Conservation (phyloP, 1,140 invertebrate genomes). For the Lamellibrachia luymesi region DNA sequence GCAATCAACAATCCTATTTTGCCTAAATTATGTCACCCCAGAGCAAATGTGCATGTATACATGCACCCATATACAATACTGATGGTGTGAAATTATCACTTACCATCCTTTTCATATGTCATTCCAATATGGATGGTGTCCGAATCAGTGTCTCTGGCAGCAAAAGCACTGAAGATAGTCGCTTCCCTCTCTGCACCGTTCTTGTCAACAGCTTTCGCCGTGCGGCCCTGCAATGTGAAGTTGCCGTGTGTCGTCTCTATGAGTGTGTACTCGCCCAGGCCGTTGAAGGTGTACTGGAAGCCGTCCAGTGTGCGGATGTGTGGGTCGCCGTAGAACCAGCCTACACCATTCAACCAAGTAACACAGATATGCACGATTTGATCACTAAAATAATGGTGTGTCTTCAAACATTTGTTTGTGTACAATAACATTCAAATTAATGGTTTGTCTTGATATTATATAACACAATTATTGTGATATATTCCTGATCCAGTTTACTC, state of each 20-base stretch:
- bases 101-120: neutral
- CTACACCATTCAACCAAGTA: neutral
- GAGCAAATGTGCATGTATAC: too few species aligned
- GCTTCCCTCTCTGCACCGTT: neutral
- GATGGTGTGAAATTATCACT: neutral
- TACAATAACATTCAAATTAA: neutral
- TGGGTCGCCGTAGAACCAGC: neutral
- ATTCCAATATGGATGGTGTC: neutral
- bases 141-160: neutral
- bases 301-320: neutral
- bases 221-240: neutral
- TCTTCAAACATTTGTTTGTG: neutral
- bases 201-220: neutral
- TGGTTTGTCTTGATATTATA: neutral
- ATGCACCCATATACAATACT: too few species aligned
- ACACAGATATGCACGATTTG: neutral
- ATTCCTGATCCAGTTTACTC: neutral
- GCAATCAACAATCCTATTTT: too few species aligned
- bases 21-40: too few species aligned
- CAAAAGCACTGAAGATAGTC: neutral
- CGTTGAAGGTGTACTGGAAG: slow-evolving; percentile 3
- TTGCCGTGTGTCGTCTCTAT: neutral
- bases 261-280: neutral
- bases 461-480: neutral
- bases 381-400: neutral